Evolutionary conservation across 2,113 vertebrate species (phyloP).

Genomic region (Indicator maculatus): DNA sequence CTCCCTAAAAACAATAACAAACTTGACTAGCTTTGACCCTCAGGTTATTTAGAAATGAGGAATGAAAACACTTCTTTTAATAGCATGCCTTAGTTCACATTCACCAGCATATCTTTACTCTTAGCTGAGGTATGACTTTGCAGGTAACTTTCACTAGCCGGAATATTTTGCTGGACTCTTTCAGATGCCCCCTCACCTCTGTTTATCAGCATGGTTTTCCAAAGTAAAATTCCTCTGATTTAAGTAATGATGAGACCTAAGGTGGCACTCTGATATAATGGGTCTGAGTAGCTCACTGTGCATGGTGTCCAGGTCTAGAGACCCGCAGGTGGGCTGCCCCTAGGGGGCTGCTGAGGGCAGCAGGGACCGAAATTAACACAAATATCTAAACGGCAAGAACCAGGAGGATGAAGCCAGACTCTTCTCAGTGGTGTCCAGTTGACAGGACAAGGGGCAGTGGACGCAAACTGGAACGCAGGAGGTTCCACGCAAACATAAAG

Average conservation of each 20-base stretch:
- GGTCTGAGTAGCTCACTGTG: fast-evolving
- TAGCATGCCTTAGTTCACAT: background rate
- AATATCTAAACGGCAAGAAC: no score
- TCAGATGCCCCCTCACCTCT: background rate
- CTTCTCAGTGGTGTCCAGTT: no score
- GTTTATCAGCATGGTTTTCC: background rate
- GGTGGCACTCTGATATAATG: fast-evolving
- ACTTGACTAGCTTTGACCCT: background rate
- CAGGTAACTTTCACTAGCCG: background rate
- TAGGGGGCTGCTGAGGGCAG: background rate
- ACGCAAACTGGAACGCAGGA: no score
- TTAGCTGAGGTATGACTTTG: background rate
- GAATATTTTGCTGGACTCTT: background rate
- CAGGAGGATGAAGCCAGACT: no score
- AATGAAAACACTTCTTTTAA: background rate
- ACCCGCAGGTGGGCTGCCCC: background rate
- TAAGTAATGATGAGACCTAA: fast-evolving
- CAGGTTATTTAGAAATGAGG: background rate
- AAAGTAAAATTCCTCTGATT: background rate
- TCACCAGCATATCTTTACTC: background rate
- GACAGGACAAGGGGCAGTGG: no score
- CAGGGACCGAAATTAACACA: no score
- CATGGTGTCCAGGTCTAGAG: fast-evolving
- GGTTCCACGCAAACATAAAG: no score
- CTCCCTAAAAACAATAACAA: background rate